A percentile compares a stretch with the other conserved stretches of the same genome.
Conservation (phyloP, 2,888 invertebrate genomes). For the Cartodere bifasciata region DNA sequence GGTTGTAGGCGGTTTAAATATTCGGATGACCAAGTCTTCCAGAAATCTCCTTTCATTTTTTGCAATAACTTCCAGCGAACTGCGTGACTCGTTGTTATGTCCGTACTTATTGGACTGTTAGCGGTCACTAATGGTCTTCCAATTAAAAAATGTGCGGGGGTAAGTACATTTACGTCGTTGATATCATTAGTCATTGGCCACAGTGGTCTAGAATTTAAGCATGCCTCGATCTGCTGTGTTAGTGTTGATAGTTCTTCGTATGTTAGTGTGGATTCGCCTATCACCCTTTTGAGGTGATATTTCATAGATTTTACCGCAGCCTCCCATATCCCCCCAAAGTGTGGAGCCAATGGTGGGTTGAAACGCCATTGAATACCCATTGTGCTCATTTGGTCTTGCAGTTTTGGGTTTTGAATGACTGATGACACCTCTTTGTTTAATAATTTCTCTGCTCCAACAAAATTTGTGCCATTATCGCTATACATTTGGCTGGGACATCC, state of each 20-base stretch:
- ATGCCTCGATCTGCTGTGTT: constrained; percentile 4
- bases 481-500: constrained; percentile 14
- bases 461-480: constrained; percentile 22
- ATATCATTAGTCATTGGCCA: constrained; percentile 3
- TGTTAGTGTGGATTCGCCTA: constrained; percentile 2
- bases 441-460: constrained; percentile 11
- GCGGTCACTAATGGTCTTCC: too few relatives aligned
- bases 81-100: too few relatives aligned
- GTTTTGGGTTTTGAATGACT: neutral
- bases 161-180: constrained; percentile 3
- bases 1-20: constrained; percentile 19
- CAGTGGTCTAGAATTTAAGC: constrained; percentile 5
- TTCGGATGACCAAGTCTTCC: constrained; percentile 16
- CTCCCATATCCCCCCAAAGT: constrained; percentile 7
- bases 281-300: constrained; percentile 4
- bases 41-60: constrained; percentile 12
- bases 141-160: too few relatives aligned
- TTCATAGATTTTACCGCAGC: constrained; percentile 5
- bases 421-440: constrained; percentile 2
- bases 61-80: constrained; percentile 3
- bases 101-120: too few relatives aligned
- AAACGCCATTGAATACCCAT: constrained; percentile 6
- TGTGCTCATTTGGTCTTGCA: neutral
- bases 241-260: constrained; percentile 4
- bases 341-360: constrained; percentile 5